phyloP scores from a whole-genome alignment of 2,888 invertebrate genomes.

The Sphaerophoria taeniata region DNA sequence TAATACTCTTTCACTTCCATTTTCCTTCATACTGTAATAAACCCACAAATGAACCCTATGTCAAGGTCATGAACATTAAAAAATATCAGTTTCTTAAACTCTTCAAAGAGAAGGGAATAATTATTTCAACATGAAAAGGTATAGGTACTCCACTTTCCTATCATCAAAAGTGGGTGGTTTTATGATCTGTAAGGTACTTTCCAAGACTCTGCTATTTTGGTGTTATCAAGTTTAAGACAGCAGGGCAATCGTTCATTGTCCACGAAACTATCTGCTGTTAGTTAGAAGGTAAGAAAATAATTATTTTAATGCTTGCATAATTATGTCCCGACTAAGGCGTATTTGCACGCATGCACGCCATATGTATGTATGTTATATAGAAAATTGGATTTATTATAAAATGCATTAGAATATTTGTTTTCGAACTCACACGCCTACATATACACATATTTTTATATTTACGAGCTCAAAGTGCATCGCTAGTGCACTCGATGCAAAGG shows the following conservation, averaged over 20 bases:
- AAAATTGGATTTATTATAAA: slow-evolving; percentile 52
- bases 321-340: not conserved
- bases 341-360: slow-evolving; percentile 57
- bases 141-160: no score
- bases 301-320: slow-evolving; percentile 32
- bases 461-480: no score
- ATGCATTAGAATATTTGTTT: slow-evolving; percentile 36
- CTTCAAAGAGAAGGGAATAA: not conserved
- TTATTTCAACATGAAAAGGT: no score
- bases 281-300: not conserved
- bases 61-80: slow-evolving; percentile 58
- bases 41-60: slow-evolving; percentile 22
- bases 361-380: slow-evolving; percentile 32
- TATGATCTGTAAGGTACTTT: no score
- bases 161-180: no score
- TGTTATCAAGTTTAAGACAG: no score
- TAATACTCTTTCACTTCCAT: not conserved
- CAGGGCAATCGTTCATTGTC: no score
- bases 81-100: slow-evolving; percentile 1
- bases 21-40: not conserved
- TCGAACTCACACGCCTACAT: not conserved
- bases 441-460: not conserved
- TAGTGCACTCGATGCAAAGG: no score
- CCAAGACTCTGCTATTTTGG: no score
- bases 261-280: no score